A percentile compares a stretch with the other conserved stretches of the same genome.
Conservation (phyloP, 2,888 invertebrate species). For the Tetragonula carbonaria region DNA sequence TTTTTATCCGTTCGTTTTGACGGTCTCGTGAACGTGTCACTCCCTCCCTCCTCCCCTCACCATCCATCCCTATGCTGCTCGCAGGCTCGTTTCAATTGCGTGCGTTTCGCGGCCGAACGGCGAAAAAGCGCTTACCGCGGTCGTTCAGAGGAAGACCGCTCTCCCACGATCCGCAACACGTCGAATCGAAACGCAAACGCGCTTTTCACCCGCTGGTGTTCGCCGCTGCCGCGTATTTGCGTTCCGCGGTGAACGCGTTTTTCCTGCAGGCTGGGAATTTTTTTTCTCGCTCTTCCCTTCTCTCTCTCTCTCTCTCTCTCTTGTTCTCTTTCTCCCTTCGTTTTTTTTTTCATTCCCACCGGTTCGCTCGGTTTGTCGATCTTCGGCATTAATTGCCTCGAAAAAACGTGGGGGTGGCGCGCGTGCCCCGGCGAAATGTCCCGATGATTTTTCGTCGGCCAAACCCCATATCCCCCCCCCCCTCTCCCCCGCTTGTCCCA, state of each 20-base stretch:
- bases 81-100: background rate
- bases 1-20: conserved; percentile 6
- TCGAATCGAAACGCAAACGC: conserved; percentile 40
- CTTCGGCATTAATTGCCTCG: conserved; percentile 47
- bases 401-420: conserved; percentile 27
- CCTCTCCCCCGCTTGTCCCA: background rate
- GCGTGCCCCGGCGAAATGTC: conserved; percentile 27
- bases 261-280: conserved; percentile 3
- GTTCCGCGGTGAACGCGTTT: conserved; percentile 37
- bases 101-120: conserved; percentile 17
- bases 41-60: no score
- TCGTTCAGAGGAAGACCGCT: conserved; percentile 23
- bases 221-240: conserved; percentile 30
- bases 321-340: background rate
- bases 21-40: background rate
- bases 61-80: no score
- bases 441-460: conserved; percentile 42
- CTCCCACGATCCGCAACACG: conserved; percentile 1
- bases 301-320: background rate
- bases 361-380: conserved; percentile 33
- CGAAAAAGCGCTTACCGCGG: conserved; percentile 14
- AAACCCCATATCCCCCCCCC: background rate
- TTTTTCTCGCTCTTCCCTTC: background rate
- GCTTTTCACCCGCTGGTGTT: conserved; percentile 20
- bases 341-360: no score